Conservation (phyloP, 2,113 vertebrate genomes). For the Morone saxatilis region DNA sequence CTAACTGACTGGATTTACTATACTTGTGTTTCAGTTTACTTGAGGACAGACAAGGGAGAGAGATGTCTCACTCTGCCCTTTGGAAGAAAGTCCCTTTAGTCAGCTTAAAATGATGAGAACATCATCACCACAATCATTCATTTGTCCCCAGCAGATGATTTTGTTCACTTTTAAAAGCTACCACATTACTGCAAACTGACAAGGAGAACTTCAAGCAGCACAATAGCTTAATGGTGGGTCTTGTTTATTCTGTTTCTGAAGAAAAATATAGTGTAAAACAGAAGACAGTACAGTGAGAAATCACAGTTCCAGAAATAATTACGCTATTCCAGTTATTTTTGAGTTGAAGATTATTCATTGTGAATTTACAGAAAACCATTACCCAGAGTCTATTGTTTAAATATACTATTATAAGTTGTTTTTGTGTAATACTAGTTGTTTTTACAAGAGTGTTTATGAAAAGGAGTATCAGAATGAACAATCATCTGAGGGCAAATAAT, state of each 20-base stretch:
- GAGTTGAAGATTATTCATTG: background rate
- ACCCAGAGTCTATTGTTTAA: background rate
- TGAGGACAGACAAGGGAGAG: conserved; percentile 46
- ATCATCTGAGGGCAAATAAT: conserved; percentile 21
- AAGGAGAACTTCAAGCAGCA: background rate
- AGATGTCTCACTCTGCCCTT: conserved; percentile 41
- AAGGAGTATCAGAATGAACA: background rate
- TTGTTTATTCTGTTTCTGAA: background rate
- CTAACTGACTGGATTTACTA: conserved; percentile 75
- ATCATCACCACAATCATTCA: conserved; percentile 37
- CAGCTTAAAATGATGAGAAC: conserved; percentile 53
- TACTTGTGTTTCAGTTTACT: conserved; percentile 59
- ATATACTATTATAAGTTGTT: background rate
- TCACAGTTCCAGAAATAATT: background rate
- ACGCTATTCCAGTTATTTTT: background rate
- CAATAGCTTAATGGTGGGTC: background rate
- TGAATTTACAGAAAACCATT: background rate
- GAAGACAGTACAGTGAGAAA: background rate
- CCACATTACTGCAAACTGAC: conserved; percentile 20
- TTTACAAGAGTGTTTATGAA: background rate
- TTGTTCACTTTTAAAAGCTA: background rate
- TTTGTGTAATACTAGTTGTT: background rate
- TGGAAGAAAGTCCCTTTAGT: conserved; percentile 38
- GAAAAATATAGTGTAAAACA: background rate
- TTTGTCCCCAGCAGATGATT: conserved; percentile 4